Evolutionary conservation across 2,797 vertebrate species (phyloP), one percentile per base, ranked within the genome.

Genomic region (Steatocranus sp.): DNA sequence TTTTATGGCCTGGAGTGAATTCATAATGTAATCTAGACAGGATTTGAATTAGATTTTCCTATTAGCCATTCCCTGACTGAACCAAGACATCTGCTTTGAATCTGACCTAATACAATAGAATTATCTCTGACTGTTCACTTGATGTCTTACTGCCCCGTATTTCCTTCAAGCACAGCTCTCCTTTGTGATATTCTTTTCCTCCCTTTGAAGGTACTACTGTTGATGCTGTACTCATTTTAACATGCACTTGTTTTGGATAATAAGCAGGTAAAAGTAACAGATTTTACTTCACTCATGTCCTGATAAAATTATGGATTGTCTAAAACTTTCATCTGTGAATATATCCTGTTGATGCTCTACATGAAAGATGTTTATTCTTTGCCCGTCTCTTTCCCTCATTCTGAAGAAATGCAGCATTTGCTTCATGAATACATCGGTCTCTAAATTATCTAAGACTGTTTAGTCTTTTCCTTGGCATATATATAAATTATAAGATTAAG

Each of bases 51-150:
- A 41, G 86, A 92, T 94, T 94, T 93, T 82, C 81, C 81, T 89
- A 89, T 92, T 92, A 93, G 87, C 82, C 83, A 50, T 88, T 88
- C 88, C 76, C 88, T 38, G 85, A 78, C 85, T 80, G 56, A 88
- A 87, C 81, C 83, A 87, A 91, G 90, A 89, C 90, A 90, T 94
- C 92, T 93, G 91, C 88, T 91, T 86, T 91, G 82, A 89, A 90
- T 91, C 86, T 73, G 8, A 30, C 46, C 82, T 82, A 63, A 86
- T 75, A 83, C 84, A 88, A 93, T 91, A 86, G 43, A 86, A 88
- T 87, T 82, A 89, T 90, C 87, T 78, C 34, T 1, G 43, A 54
- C 84, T 76, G 25, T 80, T 85, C 83, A 49, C 81, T 75, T 11
- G 4, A 46, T 53, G 56, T 89, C 87, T 89, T 86, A 80, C 78